Evolutionary conservation across 1,140 invertebrate genomes (phyloP), one percentile per base, ranked within the genome.

Genomic region (Eurosta solidaginis): DNA sequence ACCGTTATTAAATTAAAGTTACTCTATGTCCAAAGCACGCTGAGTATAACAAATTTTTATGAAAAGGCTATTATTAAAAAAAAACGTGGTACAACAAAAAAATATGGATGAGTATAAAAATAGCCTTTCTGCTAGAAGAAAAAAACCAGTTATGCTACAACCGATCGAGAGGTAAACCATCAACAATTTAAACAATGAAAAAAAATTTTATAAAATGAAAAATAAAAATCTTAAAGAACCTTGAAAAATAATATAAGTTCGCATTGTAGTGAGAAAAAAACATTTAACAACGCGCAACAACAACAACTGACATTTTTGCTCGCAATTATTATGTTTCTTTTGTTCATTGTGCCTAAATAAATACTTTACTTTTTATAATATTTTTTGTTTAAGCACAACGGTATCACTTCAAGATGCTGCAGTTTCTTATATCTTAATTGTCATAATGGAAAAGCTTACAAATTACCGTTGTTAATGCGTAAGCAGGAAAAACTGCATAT

Each of bases 401-500:
- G 14, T 40, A 20, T 7, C n/a, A 7, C 33, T 68, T 40, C 6
- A 40, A 68, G 59, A 68, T 20, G 25, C n/a, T 1, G 29, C 54
- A 5, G 29, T 29, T 17, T n/a, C n/a, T 33, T 68, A n/a, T 9
- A n/a, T 27, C 33, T 40, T 68, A 68, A 68, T 68, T 68, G 59
- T 68, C 59, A 40, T 40, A 68, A 68, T 40, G n/a, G 22, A 36
- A 68, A 68, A 40, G 59, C 59, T 68, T 42, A 20, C 17, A 68
- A 68, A 68, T 33, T 68, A 40, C 59, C 59, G 59, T 68, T 68
- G 59, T 68, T n/a, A 68, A 68, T 33, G 59, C 33, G 27, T 42
- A 68, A n/a, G 59, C 59, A 36, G 59, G 59, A 68, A 68, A 68
- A 68, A 68, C 59, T 68, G 33, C 59, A 68, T 68, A 68, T 68